Evolutionary conservation across 2,113 vertebrate species (phyloP).

Genomic region (Sinocyclocheilus anshuiensis): DNA sequence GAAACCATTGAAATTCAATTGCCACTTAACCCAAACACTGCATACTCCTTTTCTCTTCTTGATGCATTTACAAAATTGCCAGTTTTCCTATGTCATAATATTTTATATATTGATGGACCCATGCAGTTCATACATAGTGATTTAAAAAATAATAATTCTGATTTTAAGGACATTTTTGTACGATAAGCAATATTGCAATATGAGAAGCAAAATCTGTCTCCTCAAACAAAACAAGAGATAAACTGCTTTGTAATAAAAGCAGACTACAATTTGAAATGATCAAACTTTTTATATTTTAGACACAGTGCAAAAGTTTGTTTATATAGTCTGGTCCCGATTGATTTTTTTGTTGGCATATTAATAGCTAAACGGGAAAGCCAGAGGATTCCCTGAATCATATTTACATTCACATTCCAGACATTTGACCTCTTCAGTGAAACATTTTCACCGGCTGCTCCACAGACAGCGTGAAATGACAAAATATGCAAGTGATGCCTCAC

Average conservation of each 20-base stretch:
- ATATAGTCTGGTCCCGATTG: neutral
- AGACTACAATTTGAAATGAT: no score
- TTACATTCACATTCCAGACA: conserved; percentile 26
- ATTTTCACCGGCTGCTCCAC: neutral
- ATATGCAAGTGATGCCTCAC: conserved; percentile 15
- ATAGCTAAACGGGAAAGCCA: neutral
- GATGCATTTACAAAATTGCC: no score
- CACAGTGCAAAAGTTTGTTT: neutral
- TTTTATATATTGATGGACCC: no score
- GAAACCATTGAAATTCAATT: no score
- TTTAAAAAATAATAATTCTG: no score
- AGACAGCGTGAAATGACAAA: conserved; percentile 25
- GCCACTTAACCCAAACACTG: no score
- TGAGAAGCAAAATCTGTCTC: no score
- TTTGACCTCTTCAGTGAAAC: conserved; percentile 39
- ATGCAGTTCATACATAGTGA: no score
- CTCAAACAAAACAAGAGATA: neutral
- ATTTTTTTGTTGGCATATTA: neutral
- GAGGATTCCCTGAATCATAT: conserved; percentile 2
- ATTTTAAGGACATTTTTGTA: no score
- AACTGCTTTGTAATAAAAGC: neutral
- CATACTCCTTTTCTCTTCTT: no score
- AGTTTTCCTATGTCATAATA: no score
- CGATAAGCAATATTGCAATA: no score
- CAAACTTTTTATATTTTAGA: neutral